Percentiles rank a stretch among this genome's conserved stretches.
phyloP scores from a whole-genome alignment of 2,888 invertebrate species.

The Gnatocerus cornutus region DNA sequence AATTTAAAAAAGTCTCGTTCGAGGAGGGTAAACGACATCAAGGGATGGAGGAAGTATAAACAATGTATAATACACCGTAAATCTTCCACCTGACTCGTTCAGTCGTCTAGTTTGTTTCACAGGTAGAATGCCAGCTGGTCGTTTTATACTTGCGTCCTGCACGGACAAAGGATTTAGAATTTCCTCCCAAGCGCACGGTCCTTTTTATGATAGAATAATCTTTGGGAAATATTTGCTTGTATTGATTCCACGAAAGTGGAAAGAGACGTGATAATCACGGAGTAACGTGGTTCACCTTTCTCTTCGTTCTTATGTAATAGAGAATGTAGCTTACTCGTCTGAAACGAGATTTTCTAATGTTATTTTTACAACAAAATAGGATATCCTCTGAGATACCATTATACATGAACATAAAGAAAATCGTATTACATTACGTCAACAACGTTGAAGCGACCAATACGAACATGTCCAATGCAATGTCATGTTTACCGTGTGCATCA shows the following conservation, averaged over 20 bases:
- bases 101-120: constrained; percentile 36
- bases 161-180: constrained; percentile 25
- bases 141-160: constrained; percentile 10
- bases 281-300: constrained; percentile 36
- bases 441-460: constrained; percentile 32
- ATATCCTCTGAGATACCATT: constrained; percentile 40
- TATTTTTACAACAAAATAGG: constrained; percentile 41
- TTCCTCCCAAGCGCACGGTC: constrained; percentile 1
- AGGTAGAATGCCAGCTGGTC: constrained; percentile 43
- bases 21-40: constrained; percentile 5
- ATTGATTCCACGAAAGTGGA: constrained; percentile 22
- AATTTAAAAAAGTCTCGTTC: too few relatives aligned
- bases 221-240: background rate
- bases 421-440: constrained; percentile 45
- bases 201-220: constrained; percentile 19
- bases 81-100: constrained; percentile 44
- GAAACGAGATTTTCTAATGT: constrained; percentile 44
- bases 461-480: constrained; percentile 37
- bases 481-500: constrained; percentile 23
- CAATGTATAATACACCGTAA: constrained; percentile 37
- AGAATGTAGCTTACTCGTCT: constrained; percentile 38
- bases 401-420: constrained; percentile 38
- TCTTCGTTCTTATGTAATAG: constrained; percentile 37
- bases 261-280: constrained; percentile 21
- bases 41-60: constrained; percentile 32